phyloP scores from a whole-genome alignment of 1,140 invertebrate genomes.

The Portunus trituberculatus region DNA sequence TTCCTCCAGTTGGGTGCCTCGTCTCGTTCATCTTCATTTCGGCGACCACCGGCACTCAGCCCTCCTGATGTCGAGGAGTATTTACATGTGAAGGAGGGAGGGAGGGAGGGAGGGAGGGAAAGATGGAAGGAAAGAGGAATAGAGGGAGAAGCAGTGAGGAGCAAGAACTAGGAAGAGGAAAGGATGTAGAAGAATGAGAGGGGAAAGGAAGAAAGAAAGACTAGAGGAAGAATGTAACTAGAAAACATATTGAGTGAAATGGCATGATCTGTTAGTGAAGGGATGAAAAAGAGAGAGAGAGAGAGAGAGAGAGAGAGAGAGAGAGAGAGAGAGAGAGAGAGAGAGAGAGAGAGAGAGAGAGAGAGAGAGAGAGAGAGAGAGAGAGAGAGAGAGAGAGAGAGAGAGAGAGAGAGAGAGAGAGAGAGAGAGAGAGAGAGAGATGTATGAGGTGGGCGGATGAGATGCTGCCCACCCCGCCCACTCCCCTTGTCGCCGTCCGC shows the following conservation, averaged over 20 bases:
- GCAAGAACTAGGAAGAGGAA: neutral
- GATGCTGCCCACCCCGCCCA: neutral
- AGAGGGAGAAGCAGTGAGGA: neutral
- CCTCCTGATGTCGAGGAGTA: conserved; percentile 4
- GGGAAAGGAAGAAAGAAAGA: no score
- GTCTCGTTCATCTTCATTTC: conserved; percentile 15
- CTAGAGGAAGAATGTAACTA: neutral
- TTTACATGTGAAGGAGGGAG: neutral
- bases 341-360: neutral
- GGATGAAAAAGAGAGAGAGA: neutral
- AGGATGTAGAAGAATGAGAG: neutral
- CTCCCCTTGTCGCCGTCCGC: neutral
- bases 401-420: conserved; percentile 36
- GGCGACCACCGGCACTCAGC: neutral
- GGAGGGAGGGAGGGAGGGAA: neutral
- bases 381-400: conserved; percentile 22
- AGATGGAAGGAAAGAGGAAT: neutral
- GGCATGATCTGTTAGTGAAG: no score
- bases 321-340: neutral
- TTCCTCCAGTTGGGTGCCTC: neutral
- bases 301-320: neutral
- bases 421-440: conserved; percentile 20
- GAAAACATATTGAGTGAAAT: no score
- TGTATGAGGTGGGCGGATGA: conserved; percentile 17
- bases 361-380: neutral